Evolutionary conservation across 2,888 invertebrate genomes (phyloP), one percentile per base, ranked within the genome.

Genomic region (Pediacus dermestoides): DNA sequence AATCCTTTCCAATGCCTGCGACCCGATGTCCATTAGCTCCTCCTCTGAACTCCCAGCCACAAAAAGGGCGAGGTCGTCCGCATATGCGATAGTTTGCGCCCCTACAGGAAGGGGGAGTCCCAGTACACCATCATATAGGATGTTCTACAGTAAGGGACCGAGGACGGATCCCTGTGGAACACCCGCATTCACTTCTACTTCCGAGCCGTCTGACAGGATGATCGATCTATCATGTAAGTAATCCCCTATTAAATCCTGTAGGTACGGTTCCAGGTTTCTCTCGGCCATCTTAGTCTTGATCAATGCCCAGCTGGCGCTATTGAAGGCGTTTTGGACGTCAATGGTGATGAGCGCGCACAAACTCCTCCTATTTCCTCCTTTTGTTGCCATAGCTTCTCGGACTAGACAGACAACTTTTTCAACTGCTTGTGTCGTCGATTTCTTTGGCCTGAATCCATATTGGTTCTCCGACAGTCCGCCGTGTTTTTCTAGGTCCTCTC

Each of bases 401-500:
- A 3, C 23, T 3, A 6, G 3, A 4, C 3, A 3, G 3, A 3
- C 4, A n/a, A 35, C 42, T 8, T 10, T 32, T 12, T 16, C 15
- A 7, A 42, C 34, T 1, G 41, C 42, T 3, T 30, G 21, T 14
- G 34, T 13, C 1, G 45, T 50, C 6, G 42, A 40, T 9, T 30
- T 30, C 4, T 39, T 42, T 23, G 25, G 34, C 10, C 48, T 33
- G 22, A 46, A 48, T 1, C 46, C 48, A 18, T 34, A 39, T 21
- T 50, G 50, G 16, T 30, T 25, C 1, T 31, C 26, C 1, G 34
- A 23, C 7, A 49, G 25, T 1, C 11, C 30, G 7, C 23, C 26
- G 2, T 11, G 21, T 16, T 37, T 31, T 2, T 46, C 40, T 21
- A 42, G 9, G 3, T 39, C 36, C 13, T 16, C 7, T 3, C 6